Evolutionary conservation across 2,797 vertebrate genomes (phyloP), one percentile per base, ranked within the genome.

Genomic region (Eulemur mongoz): DNA sequence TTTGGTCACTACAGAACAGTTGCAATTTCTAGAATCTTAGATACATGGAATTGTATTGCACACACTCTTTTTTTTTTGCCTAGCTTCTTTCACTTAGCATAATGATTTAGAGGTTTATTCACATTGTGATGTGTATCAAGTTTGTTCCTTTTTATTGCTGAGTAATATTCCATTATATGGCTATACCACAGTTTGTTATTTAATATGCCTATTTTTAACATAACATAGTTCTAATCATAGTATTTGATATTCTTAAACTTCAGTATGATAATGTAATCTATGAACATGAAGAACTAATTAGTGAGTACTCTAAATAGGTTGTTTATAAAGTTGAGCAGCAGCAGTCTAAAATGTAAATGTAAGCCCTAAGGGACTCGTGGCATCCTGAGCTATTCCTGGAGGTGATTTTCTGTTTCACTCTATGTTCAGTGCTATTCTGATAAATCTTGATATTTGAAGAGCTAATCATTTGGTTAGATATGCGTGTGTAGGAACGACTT

Each of bases 191-290:
- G 6, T 85, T 79, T 69, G 9, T 67, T 89, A 69, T 43, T 69
- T 87, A 20, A 85, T 45, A 80, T 73, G 30, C 30, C 32, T 76
- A 35, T 84, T 97, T 97, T 96, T 91, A 87, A 82, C 35, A 69
- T 69, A 13, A 40, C 63, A n/a, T 81, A 59, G 76, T 94, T 96
- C 67, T 83, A 89, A 90, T 95, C 32, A 67, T 70, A 93, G 57
- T 57, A 69, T 52, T 95, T 94, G 75, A 61, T 91, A 79, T 83
- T 93, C 57, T 86, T 91, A 50, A 89, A 3, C 30, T 89, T 40
- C 32, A 89, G 1, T 89, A 79, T 75, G 82, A 70, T 93, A 92
- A 95, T 96, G 40, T 92, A 90, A 92, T 95, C 70, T 96, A 1
- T 89, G 79, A 94, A 80, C 40, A 93, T 67, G 89, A 88, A 92